Percentiles rank a stretch among this genome's conserved stretches.
These are phyloP conservation scores for Euphonia xanthogaster DNA, from an alignment of 2,797 vertebrate species.

Conservation along the genomic window DNA sequence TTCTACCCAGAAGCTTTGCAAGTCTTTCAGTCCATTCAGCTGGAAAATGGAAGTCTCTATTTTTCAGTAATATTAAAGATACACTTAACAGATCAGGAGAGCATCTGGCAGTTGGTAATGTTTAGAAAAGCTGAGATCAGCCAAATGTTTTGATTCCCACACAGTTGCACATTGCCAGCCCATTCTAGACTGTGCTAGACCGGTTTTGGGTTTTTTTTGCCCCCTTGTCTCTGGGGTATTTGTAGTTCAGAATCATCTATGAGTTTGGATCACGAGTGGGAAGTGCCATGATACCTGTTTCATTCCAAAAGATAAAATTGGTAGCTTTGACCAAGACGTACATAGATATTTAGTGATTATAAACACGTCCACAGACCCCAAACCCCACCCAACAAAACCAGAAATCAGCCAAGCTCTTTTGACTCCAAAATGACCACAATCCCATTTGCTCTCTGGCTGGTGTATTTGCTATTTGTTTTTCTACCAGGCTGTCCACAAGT, in stretches of 20 bases:
- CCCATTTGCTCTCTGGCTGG: background rate
- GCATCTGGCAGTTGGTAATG: background rate
- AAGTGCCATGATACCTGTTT: background rate
- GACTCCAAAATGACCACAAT: background rate
- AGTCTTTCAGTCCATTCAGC: background rate
- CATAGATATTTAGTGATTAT: fast-evolving
- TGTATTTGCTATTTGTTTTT: background rate
- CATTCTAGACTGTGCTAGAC: background rate
- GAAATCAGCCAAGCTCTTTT: background rate
- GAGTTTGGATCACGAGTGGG: background rate
- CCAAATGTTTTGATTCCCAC: background rate
- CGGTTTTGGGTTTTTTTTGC: background rate
- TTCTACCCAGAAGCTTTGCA: background rate
- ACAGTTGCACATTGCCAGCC: background rate
- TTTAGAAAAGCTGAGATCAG: background rate
- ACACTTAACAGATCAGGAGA: background rate
- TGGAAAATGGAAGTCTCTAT: background rate
- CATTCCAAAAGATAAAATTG: background rate
- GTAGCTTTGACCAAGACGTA: background rate
- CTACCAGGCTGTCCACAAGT: background rate
- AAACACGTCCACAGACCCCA: background rate
- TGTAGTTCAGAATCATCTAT: background rate
- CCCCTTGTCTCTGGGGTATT: background rate
- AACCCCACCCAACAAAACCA: background rate
- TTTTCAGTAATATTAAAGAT: background rate